phyloP scores from a whole-genome alignment of 2,888 invertebrate genomes.

The Horisme vitalbata region DNA sequence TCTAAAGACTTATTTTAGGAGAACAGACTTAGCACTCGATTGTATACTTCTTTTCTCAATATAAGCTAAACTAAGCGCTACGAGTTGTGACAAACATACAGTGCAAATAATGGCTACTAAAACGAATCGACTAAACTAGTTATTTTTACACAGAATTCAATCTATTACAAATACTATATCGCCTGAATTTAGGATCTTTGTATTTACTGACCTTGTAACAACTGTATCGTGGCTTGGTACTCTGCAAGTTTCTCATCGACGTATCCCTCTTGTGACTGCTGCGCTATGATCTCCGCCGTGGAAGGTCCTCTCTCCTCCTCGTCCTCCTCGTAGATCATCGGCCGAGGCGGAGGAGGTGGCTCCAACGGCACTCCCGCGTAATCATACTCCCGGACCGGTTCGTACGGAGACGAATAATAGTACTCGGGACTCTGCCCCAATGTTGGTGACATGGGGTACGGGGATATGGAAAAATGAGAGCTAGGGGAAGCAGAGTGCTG shows the following conservation, averaged over 20 bases:
- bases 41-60: constrained; percentile 8
- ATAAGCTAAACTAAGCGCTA: no score
- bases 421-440: constrained; percentile 84
- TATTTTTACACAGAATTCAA: no score
- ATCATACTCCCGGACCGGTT: constrained; percentile 84
- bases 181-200: no score
- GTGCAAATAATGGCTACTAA: no score
- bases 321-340: constrained; percentile 85
- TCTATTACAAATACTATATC: no score
- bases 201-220: constrained; percentile 90
- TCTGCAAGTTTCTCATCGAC: constrained; percentile 96
- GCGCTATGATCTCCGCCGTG: constrained; percentile 95
- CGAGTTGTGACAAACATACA: no score
- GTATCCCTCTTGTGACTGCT: constrained; percentile 97
- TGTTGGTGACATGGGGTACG: constrained; percentile 81
- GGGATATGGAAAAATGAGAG: constrained; percentile 77
- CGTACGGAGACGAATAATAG: constrained; percentile 82
- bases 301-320: constrained; percentile 90
- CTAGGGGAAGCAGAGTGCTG: constrained; percentile 76
- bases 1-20: constrained; percentile 17
- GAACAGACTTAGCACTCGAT: constrained; percentile 10
- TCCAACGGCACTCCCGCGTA: constrained; percentile 90
- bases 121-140: no score
- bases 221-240: constrained; percentile 95
- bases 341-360: constrained; percentile 88